Evolutionary conservation across 2,888 invertebrate species (phyloP).

Genomic region (Pristionchus japonicus): DNA sequence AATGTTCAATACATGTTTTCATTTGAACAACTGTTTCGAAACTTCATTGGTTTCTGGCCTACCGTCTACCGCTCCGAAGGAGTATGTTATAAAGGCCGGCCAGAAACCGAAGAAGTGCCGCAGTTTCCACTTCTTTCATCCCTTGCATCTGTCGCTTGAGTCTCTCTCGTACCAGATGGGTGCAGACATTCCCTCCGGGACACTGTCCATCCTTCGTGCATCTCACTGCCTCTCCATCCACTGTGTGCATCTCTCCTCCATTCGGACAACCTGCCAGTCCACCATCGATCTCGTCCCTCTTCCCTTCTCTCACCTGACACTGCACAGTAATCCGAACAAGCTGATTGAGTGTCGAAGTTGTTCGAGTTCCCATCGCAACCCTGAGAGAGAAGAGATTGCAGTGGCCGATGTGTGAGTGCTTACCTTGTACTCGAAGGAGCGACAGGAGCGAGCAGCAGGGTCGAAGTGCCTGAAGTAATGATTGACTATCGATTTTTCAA

Average conservation of each 20-base stretch:
- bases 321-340: conserved; percentile 64
- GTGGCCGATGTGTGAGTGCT: not conserved
- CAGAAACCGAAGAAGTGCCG: not conserved
- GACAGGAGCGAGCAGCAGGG: conserved; percentile 54
- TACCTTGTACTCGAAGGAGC: conserved; percentile 55
- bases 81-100: too few relatives aligned
- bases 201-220: conserved; percentile 28
- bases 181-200: not conserved
- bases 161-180: conserved; percentile 11
- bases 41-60: too few relatives aligned
- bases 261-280: conserved; percentile 45
- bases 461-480: conserved; percentile 80
- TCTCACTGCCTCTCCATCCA: conserved; percentile 19
- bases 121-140: not conserved
- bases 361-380: conserved; percentile 71
- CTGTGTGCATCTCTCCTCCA: conserved; percentile 36
- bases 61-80: too few relatives aligned
- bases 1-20: too few relatives aligned
- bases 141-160: too few relatives aligned
- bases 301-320: conserved; percentile 51
- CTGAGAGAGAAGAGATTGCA: conserved; percentile 49
- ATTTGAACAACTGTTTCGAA: too few relatives aligned
- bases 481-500: not conserved
- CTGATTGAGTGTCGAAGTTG: conserved; percentile 61
- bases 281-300: not conserved